phyloP scores from a whole-genome alignment of 2,888 invertebrate species.

The Rhagium mordax region DNA sequence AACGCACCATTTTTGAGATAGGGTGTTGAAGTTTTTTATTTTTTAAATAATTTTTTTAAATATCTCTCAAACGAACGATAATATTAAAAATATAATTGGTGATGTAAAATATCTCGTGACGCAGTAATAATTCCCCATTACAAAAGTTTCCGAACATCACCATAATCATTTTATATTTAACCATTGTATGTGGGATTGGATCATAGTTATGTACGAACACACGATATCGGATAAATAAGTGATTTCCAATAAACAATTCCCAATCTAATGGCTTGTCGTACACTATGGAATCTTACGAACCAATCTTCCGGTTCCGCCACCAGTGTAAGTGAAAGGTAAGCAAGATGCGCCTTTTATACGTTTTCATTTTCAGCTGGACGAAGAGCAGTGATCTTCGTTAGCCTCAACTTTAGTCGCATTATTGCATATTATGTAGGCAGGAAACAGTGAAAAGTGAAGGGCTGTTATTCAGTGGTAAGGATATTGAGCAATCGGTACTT shows the following conservation, averaged over 20 bases:
- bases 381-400: neutral
- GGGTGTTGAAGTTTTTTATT: too few relatives aligned
- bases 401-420: conserved; percentile 15
- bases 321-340: conserved; percentile 23
- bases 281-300: neutral
- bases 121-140: too few relatives aligned
- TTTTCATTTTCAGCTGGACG: conserved; percentile 17
- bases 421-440: conserved; percentile 16
- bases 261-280: neutral
- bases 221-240: neutral
- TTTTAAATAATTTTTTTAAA: too few relatives aligned
- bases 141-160: too few relatives aligned
- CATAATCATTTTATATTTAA: too few relatives aligned
- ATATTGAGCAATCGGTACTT: conserved; percentile 23
- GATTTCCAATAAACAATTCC: neutral
- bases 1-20: too few relatives aligned
- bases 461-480: neutral
- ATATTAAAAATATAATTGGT: too few relatives aligned
- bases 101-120: too few relatives aligned
- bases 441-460: conserved; percentile 26
- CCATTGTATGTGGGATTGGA: too few relatives aligned
- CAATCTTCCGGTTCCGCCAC: conserved; percentile 26
- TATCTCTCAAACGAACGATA: too few relatives aligned
- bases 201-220: too few relatives aligned
- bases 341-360: conserved; percentile 20